phyloP scores from a whole-genome alignment of 2,888 invertebrate species.

The Antitype chi region DNA sequence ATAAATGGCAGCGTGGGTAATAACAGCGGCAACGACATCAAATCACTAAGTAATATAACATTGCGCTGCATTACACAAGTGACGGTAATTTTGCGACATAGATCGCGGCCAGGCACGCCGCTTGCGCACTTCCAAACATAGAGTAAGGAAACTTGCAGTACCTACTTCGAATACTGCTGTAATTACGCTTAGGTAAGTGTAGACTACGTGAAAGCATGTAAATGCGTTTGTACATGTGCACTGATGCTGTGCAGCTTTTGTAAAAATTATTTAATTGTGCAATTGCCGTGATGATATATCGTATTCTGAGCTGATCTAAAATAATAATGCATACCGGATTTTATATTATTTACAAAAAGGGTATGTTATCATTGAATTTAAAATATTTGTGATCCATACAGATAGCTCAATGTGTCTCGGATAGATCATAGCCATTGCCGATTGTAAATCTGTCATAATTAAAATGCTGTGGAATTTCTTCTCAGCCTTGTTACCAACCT shows the following conservation, averaged over 20 bases:
- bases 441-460: not conserved
- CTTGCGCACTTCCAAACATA: slow-evolving; percentile 69
- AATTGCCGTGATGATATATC: not conserved
- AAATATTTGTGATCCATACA: not conserved
- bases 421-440: not conserved
- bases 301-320: not conserved
- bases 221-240: slow-evolving; percentile 17
- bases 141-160: slow-evolving; percentile 62
- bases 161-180: slow-evolving; percentile 8
- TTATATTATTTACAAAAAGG: no score
- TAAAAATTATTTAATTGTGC: not conserved
- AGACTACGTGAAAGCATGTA: slow-evolving; percentile 4
- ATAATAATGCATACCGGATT: no score
- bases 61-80: slow-evolving; percentile 81
- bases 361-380: not conserved
- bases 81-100: slow-evolving; percentile 78
- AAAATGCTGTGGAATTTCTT: not conserved
- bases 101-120: slow-evolving; percentile 75
- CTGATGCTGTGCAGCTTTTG: not conserved
- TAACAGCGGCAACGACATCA: slow-evolving; percentile 61
- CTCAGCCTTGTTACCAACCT: not conserved
- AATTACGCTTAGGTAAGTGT: slow-evolving; percentile 23
- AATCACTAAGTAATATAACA: slow-evolving; percentile 74
- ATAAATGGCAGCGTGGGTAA: slow-evolving; percentile 57
- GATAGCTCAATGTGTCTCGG: no score